Evolutionary conservation across 53 echinoderm and acorn worm species (phyloP), one percentile per base, ranked within the genome.

Genomic region (Holothuria scabra): DNA sequence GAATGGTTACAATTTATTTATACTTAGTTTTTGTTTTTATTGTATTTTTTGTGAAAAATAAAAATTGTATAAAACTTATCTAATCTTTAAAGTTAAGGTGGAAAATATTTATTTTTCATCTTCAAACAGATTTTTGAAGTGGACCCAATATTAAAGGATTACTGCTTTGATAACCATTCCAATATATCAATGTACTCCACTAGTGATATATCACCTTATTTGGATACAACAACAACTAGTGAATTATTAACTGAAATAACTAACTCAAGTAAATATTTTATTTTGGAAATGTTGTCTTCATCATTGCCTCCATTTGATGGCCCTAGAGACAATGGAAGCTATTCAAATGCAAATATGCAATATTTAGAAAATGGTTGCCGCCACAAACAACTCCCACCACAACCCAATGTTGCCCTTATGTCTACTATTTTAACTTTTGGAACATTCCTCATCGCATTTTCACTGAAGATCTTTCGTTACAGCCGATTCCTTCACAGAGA

Each of bases 391-490:
- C 26, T 28, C 61, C 82, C 81, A 31, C 91, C 96, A 11, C 83
- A 85, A 61, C 97, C 97, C 19, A 97, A 97, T 83, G 94, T 94
- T 4, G 92, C 97, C 9, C 89, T 97, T 10, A 52, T 52, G 84
- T 94, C 97, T 8, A 92, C 90, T 9, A 97, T 94, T 70, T 85
- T 97, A 18, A 94, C 94, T 5, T 97, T 92, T 52, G 97, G 97
- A 31, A 97, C 97, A 5, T 97, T 94, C 86, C 91, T 97, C 84
- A 94, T 97, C 21, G 88, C 97, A 28, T 94, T 87, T 85, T 88
- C 94, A 59, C 72, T 97, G 60, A 76, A 87, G 80, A 91, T 89
- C 31, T 90, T 97, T 41, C 85, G 91, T 32, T 90, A 94, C 79
- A 94, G 94, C 80, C 84, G 91, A 37, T 97, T 97, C 67, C 90